A percentile compares a stretch with the other conserved stretches of the same genome.
phyloP scores from a whole-genome alignment of 2,113 vertebrate genomes.

The Plecturocebus donacophilus region DNA sequence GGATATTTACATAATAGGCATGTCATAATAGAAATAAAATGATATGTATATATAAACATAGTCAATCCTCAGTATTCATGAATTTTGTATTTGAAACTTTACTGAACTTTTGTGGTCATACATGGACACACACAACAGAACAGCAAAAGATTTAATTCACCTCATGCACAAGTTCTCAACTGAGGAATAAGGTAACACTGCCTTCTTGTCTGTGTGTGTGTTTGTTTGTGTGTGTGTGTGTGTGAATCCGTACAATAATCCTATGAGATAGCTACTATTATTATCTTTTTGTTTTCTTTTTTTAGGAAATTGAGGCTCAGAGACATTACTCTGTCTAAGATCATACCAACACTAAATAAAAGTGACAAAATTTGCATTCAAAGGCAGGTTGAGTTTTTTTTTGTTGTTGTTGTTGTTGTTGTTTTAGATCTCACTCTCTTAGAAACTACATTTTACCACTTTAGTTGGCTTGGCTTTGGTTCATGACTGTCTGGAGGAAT shows the following conservation, averaged over 20 bases:
- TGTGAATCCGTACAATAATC: background rate
- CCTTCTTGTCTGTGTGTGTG: background rate
- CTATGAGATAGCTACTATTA: background rate
- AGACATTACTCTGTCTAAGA: background rate
- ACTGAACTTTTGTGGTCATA: background rate
- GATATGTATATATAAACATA: background rate
- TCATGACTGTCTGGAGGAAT: background rate
- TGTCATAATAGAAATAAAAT: background rate
- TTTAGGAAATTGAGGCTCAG: background rate
- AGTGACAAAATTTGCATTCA: background rate
- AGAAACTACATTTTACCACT: background rate
- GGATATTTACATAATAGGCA: background rate
- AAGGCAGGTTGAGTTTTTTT: background rate
- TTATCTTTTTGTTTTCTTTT: background rate
- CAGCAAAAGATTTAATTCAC: background rate
- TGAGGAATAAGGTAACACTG: background rate
- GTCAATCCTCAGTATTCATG: background rate
- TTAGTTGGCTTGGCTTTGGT: background rate
- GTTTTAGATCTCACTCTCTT: background rate
- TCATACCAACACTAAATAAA: background rate
- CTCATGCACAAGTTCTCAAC: background rate
- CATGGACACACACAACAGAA: background rate
- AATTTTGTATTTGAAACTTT: background rate
- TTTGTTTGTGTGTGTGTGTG: background rate
- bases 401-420: background rate